phyloP scores from a whole-genome alignment of 2,113 vertebrate genomes.

The Pseudorhombus dupliciocellatus region DNA sequence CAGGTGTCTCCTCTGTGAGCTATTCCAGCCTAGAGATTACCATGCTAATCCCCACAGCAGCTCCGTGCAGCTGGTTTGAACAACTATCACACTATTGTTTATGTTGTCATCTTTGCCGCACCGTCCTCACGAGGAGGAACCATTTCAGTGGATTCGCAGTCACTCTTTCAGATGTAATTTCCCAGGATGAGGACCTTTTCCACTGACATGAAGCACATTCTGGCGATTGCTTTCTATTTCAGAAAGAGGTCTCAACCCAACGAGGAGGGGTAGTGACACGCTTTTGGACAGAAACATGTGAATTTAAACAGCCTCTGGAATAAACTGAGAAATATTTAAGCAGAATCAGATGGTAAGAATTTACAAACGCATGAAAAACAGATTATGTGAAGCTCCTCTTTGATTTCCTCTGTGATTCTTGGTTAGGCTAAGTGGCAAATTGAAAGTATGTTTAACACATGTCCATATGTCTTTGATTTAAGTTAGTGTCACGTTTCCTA shows the following conservation, averaged over 20 bases:
- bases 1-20: slow-evolving; percentile 61
- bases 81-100: slow-evolving; percentile 75
- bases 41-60: slow-evolving; percentile 75
- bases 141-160: slow-evolving; percentile 69
- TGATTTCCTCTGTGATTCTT: background rate
- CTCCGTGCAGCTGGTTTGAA: slow-evolving; percentile 68
- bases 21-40: slow-evolving; percentile 68
- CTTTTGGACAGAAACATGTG: slow-evolving; percentile 26
- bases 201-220: slow-evolving; percentile 39
- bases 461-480: too few species aligned
- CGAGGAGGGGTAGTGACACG: slow-evolving; percentile 34
- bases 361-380: slow-evolving; percentile 18
- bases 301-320: slow-evolving; percentile 46
- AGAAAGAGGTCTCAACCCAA: slow-evolving; percentile 47
- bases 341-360: slow-evolving; percentile 23
- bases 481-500: background rate
- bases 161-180: slow-evolving; percentile 59
- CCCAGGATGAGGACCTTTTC: slow-evolving; percentile 47
- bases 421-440: background rate
- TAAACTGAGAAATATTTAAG: slow-evolving; percentile 37
- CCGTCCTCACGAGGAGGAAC: slow-evolving; percentile 53
- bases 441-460: background rate
- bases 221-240: slow-evolving; percentile 54
- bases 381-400: background rate
- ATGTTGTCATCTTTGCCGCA: slow-evolving; percentile 68